phyloP scores from a whole-genome alignment of 2,113 vertebrate species.

The Dipodomys ordii region DNA sequence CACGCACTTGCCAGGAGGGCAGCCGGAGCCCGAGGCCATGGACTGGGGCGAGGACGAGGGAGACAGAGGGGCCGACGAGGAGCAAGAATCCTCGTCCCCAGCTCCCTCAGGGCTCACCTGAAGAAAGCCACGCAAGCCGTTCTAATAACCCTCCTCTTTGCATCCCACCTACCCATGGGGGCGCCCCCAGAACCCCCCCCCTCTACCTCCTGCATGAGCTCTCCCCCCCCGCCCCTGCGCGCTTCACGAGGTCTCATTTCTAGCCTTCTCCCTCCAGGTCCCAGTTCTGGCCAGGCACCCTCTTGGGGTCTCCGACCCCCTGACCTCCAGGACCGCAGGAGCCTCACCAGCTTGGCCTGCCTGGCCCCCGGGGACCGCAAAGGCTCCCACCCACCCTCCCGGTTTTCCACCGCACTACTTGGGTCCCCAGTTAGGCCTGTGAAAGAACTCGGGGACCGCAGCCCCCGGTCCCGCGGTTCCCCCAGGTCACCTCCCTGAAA shows the following conservation, averaged over 20 bases:
- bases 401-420: background rate
- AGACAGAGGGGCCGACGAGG: constrained; percentile 89
- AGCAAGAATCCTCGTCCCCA: constrained; percentile 91
- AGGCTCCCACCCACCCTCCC: too few species aligned
- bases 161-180: background rate
- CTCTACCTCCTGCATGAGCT: too few species aligned
- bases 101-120: constrained; percentile 90
- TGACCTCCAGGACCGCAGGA: background rate
- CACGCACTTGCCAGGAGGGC: constrained; percentile 88
- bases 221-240: background rate
- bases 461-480: background rate
- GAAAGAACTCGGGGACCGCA: background rate
- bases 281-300: background rate
- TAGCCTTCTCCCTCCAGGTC: background rate
- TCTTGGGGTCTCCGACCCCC: background rate
- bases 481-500: background rate
- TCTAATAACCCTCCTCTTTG: background rate
- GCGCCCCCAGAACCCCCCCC: background rate
- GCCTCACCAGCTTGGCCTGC: background rate
- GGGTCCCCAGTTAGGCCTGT: background rate
- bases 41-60: constrained; percentile 92
- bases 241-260: background rate
- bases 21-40: constrained; percentile 92
- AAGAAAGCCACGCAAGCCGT: constrained; percentile 39
- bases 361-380: background rate